Base-by-base conservation (phyloP, 2,888 invertebrate species). In the Sepiola atlantica region DNA sequence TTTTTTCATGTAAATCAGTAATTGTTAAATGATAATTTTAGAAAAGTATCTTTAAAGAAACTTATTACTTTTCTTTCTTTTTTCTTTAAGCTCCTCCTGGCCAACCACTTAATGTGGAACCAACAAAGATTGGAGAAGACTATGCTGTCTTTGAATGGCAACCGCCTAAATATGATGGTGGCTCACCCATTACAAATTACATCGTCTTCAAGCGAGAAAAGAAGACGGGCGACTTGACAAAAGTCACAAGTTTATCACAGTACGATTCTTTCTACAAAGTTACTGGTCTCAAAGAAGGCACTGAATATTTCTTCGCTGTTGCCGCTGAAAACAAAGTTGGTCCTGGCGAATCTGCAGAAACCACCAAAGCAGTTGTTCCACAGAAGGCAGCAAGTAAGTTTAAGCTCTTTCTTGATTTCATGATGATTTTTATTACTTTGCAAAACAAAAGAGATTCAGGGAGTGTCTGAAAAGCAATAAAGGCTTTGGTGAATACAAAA, bases 241-340 rank as follows among this genome's bases (percentile, higher is more conserved):
- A 94, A 57, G 94, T 95, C n/a, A 94, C 55, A 21, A 94, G 94
- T n/a, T 92, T 95, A 57, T 94, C 94, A 90, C 93, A 94, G 32
- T 94, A 94, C 35, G 95, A 95, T 91, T 94, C 94, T 32, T 92
- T 57, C 28, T 96, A 95, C 95, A 95, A 95, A 20, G 95, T 96
- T 35, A 77, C 94, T 20, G 95, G 95, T 10, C 95, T 97, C 91
- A 95, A 95, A 92, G 96, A 96, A 18, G 96, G 96, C 77, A 96
- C 95, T 32, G 96, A 98, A 96, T 99, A 99, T 96, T 98, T 98
- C 97, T 99, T 99, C 98, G 98, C 99, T 95, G 98, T 99, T 35
- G 98, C 98, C 96, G 99, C 99, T 0, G 98, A 98, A 95, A 99
- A 99, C 97, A 98, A 98, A 28, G 98, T 98, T 94, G 99, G 99